A percentile compares a stretch with the other conserved stretches of the same genome.
Evolutionary conservation across 35 echinoderm and acorn worm genomes (phyloP).

Genomic region (Ophiothrix spiculata): DNA sequence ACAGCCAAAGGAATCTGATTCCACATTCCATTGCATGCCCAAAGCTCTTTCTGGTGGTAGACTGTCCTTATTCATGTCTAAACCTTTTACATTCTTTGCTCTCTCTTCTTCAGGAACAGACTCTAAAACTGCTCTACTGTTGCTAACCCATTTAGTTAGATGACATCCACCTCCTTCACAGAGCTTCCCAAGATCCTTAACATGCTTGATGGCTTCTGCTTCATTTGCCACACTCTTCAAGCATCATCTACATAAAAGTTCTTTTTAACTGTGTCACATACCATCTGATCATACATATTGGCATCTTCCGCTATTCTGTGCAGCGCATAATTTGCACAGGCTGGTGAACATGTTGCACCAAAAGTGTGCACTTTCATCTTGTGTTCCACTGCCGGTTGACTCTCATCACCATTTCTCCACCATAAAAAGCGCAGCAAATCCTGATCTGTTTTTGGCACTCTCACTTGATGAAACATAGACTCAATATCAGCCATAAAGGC

Average conservation of each 20-base stretch:
- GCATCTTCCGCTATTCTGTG: constrained; percentile 51
- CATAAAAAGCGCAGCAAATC: constrained; percentile 63
- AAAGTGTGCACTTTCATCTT: constrained; percentile 62
- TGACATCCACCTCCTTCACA: constrained; percentile 36
- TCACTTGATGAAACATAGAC: constrained; percentile 62
- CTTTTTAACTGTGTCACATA: constrained; percentile 9
- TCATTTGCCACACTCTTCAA: constrained; percentile 38
- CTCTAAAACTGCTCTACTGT: constrained; percentile 29
- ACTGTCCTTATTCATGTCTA: constrained; percentile 31
- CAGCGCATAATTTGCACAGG: constrained; percentile 44
- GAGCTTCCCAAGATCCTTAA: not conserved
- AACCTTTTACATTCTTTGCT: not conserved
- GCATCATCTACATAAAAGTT: constrained; percentile 78
- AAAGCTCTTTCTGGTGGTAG: constrained; percentile 49
- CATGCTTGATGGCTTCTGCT: constrained; percentile 24
- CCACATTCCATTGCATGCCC: constrained; percentile 42
- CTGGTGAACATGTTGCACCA: constrained; percentile 46
- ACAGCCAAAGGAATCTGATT: constrained; percentile 39
- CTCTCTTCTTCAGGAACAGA: constrained; percentile 11
- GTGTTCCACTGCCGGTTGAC: constrained; percentile 12
- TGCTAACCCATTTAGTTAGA: constrained; percentile 58
- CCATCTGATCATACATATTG: not conserved
- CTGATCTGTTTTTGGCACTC: constrained; percentile 14
- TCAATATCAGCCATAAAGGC: constrained; percentile 47
- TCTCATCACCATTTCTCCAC: constrained; percentile 48